These are phyloP conservation scores for Clarias platycephalus DNA, from an alignment of 2,797 vertebrate genomes.

Conservation along the genomic window DNA sequence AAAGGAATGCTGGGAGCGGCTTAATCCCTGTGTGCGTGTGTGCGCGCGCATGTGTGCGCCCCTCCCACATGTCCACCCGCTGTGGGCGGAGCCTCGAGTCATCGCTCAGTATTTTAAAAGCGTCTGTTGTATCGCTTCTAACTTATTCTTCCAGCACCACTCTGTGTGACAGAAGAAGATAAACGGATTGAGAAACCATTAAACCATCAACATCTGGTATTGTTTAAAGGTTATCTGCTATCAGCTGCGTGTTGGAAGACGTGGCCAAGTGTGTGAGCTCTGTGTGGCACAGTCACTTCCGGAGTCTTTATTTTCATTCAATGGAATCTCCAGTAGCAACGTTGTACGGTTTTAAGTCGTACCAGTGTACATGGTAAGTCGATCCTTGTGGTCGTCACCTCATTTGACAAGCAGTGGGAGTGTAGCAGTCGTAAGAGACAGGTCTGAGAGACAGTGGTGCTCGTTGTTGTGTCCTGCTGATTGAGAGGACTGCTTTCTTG, in stretches of 20 bases:
- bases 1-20: not conserved
- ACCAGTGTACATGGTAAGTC: constrained; percentile 42
- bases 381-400: not conserved
- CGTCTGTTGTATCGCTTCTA: not conserved
- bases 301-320: constrained; percentile 20
- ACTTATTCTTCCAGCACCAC: not conserved
- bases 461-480: not conserved
- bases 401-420: not conserved
- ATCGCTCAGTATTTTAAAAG: not conserved
- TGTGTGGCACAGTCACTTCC: not conserved
- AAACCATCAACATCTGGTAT: not conserved
- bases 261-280: not conserved
- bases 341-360: not conserved
- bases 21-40: not conserved
- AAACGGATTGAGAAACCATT: not conserved
- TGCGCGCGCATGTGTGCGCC: too few relatives aligned
- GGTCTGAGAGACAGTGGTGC: not conserved
- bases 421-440: not conserved
- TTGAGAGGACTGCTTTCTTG: not conserved
- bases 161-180: not conserved
- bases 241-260: not conserved
- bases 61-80: not conserved
- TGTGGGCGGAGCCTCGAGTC: not conserved
- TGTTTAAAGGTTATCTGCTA: not conserved
- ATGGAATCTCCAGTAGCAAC: not conserved